These are phyloP conservation scores for Centroberyx gerrardi DNA, from an alignment of 2,797 vertebrate genomes.

Conservation along the genomic window DNA sequence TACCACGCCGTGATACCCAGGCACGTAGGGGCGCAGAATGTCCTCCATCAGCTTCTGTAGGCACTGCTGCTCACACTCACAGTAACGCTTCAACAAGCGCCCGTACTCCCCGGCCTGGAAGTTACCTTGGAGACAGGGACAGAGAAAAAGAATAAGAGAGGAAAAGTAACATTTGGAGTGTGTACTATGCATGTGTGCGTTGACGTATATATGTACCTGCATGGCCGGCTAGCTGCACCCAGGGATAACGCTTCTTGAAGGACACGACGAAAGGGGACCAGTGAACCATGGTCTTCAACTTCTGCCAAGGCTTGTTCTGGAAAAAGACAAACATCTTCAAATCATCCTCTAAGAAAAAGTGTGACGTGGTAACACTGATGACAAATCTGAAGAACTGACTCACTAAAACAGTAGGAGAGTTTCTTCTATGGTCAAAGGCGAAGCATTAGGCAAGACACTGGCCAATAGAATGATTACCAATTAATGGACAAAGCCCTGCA, in stretches of 20 bases:
- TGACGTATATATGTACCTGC: constrained; percentile 81
- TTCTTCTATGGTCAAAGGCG: constrained; percentile 24
- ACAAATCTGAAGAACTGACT: constrained; percentile 27
- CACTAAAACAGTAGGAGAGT: neutral
- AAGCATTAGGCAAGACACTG: constrained; percentile 35
- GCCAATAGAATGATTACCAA: constrained; percentile 50
- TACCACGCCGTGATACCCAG: constrained; percentile 89
- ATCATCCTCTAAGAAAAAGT: constrained; percentile 7
- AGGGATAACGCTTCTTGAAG: constrained; percentile 89
- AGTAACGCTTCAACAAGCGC: constrained; percentile 85
- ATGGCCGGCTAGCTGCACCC: constrained; percentile 94
- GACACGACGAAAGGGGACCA: constrained; percentile 90
- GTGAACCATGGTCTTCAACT: constrained; percentile 91
- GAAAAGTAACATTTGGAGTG: neutral
- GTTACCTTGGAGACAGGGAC: constrained; percentile 74
- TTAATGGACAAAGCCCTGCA: constrained; percentile 56
- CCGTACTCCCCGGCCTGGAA: constrained; percentile 87
- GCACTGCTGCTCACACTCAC: constrained; percentile 87
- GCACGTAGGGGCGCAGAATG: constrained; percentile 81
- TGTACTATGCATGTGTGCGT: neutral
- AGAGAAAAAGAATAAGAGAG: neutral
- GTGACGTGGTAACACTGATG: neutral
- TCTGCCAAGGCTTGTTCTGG: constrained; percentile 91
- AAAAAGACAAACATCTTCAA: constrained; percentile 27
- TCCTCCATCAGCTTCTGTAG: constrained; percentile 86